Conservation (phyloP, 2,113 vertebrate genomes). For the Megalops atlanticus region DNA sequence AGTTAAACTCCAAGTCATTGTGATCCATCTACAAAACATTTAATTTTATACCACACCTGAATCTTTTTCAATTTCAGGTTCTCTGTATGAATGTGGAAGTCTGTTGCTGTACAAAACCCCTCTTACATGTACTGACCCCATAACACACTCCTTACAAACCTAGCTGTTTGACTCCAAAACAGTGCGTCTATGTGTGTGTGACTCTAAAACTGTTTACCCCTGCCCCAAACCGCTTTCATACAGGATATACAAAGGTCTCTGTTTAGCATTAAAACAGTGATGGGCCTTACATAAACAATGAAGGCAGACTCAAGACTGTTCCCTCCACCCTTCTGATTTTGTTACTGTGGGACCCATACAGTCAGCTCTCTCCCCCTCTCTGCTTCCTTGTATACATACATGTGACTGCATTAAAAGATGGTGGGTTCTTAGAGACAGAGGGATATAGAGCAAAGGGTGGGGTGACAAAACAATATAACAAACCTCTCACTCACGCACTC, state of each 20-base stretch:
- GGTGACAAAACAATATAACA: neutral
- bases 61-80: neutral
- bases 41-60: constrained; percentile 14
- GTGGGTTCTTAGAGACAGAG: neutral
- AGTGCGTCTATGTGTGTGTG: no score
- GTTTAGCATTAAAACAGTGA: neutral
- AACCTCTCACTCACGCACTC: constrained; percentile 47
- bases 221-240: neutral
- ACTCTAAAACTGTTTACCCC: no score
- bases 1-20: neutral
- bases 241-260: neutral
- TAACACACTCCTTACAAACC: neutral
- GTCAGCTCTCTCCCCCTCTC: neutral
- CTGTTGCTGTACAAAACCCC: neutral
- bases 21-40: constrained; percentile 19
- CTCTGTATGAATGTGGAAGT: neutral
- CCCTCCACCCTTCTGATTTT: neutral
- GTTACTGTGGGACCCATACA: neutral
- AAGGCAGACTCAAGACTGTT: neutral
- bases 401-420: neutral
- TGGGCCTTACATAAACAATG: constrained; percentile 19
- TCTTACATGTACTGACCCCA: neutral
- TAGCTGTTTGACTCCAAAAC: neutral
- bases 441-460: neutral
- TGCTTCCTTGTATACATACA: neutral